phyloP scores from a whole-genome alignment of 1,140 invertebrate genomes.

The Coptotermes formosanus region DNA sequence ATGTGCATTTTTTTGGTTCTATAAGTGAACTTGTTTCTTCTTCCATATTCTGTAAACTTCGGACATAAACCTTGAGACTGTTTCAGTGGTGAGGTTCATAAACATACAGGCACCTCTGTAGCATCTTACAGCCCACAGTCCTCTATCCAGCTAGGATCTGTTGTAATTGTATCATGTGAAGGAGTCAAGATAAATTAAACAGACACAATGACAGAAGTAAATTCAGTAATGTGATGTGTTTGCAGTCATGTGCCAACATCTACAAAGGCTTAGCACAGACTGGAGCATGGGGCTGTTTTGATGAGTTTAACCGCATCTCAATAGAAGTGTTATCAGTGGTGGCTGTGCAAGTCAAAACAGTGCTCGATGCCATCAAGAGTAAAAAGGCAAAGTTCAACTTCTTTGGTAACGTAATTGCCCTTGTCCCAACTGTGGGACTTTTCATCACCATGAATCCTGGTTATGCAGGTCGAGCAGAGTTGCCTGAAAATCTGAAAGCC shows the following conservation, averaged over 20 bases:
- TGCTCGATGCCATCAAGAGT: constrained; percentile 81
- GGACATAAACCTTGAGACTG: too few relatives aligned
- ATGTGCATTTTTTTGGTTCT: too few relatives aligned
- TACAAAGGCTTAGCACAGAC: constrained; percentile 87
- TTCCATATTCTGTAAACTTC: too few relatives aligned
- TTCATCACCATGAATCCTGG: constrained; percentile 96
- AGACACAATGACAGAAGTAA: too few relatives aligned
- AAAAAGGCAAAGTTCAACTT: constrained; percentile 80
- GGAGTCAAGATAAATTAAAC: too few relatives aligned
- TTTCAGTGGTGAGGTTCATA: too few relatives aligned
- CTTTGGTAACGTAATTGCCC: constrained; percentile 74
- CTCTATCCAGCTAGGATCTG: too few relatives aligned
- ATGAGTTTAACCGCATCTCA: constrained; percentile 92
- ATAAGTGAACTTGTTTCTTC: too few relatives aligned
- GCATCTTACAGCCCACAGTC: too few relatives aligned
- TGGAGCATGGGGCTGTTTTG: constrained; percentile 95
- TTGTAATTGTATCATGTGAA: too few relatives aligned
- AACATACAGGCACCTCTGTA: too few relatives aligned
- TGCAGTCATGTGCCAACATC: constrained; percentile 81
- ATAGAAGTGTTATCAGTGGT: constrained; percentile 92
- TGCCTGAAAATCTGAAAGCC: constrained; percentile 80
- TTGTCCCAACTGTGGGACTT: constrained; percentile 80
- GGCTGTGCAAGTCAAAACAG: constrained; percentile 77
- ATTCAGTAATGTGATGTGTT: constrained; percentile 33
- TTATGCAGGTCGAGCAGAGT: constrained; percentile 82